These are phyloP conservation scores for Steinernema khuongi DNA, from an alignment of 1,140 invertebrate genomes.

Conservation along the genomic window DNA sequence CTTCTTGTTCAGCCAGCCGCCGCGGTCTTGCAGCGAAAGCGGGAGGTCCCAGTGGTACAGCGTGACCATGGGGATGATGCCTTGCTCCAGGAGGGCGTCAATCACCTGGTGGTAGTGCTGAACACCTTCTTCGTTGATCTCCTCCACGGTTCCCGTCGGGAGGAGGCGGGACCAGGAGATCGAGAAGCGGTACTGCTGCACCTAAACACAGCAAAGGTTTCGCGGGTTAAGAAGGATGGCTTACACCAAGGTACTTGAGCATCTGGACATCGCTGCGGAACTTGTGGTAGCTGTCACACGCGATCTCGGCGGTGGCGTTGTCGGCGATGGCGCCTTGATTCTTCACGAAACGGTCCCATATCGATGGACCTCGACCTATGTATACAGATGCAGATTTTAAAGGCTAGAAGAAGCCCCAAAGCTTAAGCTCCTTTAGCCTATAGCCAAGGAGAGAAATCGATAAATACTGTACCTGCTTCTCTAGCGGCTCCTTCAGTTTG, in stretches of 20 bases:
- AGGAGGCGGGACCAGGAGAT: constrained; percentile 69
- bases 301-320: constrained; percentile 29
- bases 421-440: background rate
- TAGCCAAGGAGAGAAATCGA: no score
- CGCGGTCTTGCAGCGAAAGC: constrained; percentile 59
- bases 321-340: constrained; percentile 36
- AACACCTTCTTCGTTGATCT: constrained; percentile 66
- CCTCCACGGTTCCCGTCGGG: constrained; percentile 64
- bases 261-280: constrained; percentile 42
- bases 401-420: background rate
- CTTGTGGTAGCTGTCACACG: constrained; percentile 40
- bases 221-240: background rate
- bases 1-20: constrained; percentile 63
- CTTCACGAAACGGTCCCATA: constrained; percentile 42
- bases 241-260: constrained; percentile 32
- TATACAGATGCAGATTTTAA: background rate
- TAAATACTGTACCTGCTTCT: constrained; percentile 55
- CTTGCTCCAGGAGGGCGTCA: constrained; percentile 64
- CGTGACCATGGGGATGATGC: constrained; percentile 67
- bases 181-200: constrained; percentile 67
- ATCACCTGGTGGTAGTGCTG: constrained; percentile 68
- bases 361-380: constrained; percentile 42
- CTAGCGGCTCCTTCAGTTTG: constrained; percentile 61
- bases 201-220: background rate
- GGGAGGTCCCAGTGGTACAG: constrained; percentile 63